phyloP scores from a whole-genome alignment of 1,140 invertebrate genomes.

The Aethina tumida region DNA sequence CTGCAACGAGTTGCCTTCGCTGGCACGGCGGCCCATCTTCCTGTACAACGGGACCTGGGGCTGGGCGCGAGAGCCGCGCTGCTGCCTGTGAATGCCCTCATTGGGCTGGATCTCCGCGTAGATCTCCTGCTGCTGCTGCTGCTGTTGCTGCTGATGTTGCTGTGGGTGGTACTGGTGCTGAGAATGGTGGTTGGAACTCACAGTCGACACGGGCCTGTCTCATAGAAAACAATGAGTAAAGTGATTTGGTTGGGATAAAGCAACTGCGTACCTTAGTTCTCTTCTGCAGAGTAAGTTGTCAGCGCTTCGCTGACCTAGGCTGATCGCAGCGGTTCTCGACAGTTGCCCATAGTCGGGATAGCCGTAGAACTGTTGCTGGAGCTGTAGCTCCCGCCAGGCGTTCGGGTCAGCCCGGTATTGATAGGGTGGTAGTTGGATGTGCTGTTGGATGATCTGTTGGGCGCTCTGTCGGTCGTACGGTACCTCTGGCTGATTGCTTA shows the following conservation, averaged over 20 bases:
- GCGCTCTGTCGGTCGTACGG: constrained; percentile 34
- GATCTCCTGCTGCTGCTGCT: constrained; percentile 18
- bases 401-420: constrained; percentile 28
- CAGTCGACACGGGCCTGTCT: no score
- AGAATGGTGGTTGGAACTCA: no score
- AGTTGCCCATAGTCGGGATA: constrained; percentile 18
- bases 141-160: constrained; percentile 2
- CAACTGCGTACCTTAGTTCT: constrained; percentile 8
- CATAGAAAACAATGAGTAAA: no score
- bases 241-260: constrained; percentile 8
- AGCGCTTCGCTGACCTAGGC: constrained; percentile 22
- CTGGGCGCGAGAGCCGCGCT: constrained; percentile 35
- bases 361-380: constrained; percentile 21
- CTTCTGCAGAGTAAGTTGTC: constrained; percentile 24
- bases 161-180: no score
- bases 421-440: constrained; percentile 15
- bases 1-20: constrained; percentile 40
- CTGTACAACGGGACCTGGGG: constrained; percentile 42
- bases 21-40: constrained; percentile 40
- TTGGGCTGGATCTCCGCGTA: constrained; percentile 25
- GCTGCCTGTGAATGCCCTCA: constrained; percentile 19
- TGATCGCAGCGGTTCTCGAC: constrained; percentile 1
- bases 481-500: constrained; percentile 54
- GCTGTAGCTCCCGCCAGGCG: constrained; percentile 33
- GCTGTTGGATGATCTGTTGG: constrained; percentile 22